These are phyloP conservation scores for Gastrophryne carolinensis DNA, from an alignment of 2,797 vertebrate genomes.

Conservation along the genomic window DNA sequence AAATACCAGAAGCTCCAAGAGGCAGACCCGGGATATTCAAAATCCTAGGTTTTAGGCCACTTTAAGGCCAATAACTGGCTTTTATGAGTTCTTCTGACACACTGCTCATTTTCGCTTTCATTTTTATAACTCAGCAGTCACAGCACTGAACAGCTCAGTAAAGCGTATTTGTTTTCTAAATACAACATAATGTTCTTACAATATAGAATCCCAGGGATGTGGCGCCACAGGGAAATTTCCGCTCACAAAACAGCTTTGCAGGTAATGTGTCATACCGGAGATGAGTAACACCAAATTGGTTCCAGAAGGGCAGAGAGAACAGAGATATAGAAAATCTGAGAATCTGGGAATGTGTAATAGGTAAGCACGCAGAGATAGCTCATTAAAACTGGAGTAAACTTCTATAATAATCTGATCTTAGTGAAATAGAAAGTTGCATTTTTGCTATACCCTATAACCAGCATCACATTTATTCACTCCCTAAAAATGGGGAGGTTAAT, in stretches of 20 bases:
- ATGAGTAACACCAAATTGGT: conserved; percentile 33
- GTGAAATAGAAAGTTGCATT: no score
- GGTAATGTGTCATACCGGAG: conserved; percentile 40
- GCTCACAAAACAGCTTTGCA: conserved; percentile 33
- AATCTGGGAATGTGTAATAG: conserved; percentile 14
- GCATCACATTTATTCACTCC: no score
- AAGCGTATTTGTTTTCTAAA: conserved; percentile 37
- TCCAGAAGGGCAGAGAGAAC: conserved; percentile 34
- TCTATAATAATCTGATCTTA: conserved; percentile 13
- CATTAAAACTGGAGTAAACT: conserved; percentile 19
- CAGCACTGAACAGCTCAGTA: not conserved
- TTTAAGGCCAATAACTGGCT: no score
- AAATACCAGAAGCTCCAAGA: no score
- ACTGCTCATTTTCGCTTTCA: no score
- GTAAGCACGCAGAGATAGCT: conserved; percentile 18
- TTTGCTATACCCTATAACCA: no score
- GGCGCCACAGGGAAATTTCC: conserved; percentile 37
- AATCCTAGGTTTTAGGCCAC: no score
- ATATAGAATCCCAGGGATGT: conserved; percentile 30
- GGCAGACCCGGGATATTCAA: no score
- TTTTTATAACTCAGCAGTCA: not conserved
- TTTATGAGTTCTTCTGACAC: no score
- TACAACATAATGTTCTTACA: conserved; percentile 41
- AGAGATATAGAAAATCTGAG: conserved; percentile 7
- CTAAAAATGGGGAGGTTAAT: no score